phyloP scores from a whole-genome alignment of 1,140 invertebrate species.

The Glossosoma conforme region DNA sequence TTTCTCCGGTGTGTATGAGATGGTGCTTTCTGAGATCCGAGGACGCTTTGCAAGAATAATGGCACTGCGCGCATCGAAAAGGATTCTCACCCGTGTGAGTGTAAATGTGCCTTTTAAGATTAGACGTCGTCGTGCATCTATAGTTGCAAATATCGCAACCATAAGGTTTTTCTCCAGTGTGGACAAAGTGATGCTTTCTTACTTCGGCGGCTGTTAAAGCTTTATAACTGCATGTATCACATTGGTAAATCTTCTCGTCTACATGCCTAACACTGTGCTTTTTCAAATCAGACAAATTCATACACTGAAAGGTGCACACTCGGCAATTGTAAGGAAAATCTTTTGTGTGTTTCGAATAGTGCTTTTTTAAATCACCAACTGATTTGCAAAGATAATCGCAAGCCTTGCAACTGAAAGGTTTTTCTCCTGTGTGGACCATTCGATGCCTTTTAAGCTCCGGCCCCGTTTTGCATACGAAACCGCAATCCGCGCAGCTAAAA shows the following conservation, averaged over 20 bases:
- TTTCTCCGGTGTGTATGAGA: too few species aligned
- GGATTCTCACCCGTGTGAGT: too few species aligned
- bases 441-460: background rate
- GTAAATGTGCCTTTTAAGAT: too few species aligned
- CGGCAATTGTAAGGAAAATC: background rate
- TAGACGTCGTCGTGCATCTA: too few species aligned
- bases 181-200: too few species aligned
- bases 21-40: too few species aligned
- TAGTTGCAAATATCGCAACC: too few species aligned
- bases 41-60: too few species aligned
- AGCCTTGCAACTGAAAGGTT: background rate
- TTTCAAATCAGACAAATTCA: background rate
- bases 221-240: slow-evolving; percentile 1
- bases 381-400: background rate
- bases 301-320: background rate
- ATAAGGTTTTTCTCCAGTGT: too few species aligned
- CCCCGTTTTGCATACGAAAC: background rate
- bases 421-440: background rate
- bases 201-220: too few species aligned
- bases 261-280: background rate
- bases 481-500: background rate
- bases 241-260: background rate
- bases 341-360: background rate
- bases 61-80: too few species aligned
- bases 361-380: background rate